Conservation (phyloP, 2,113 vertebrate genomes). For the Phalacrocorax carbo region DNA sequence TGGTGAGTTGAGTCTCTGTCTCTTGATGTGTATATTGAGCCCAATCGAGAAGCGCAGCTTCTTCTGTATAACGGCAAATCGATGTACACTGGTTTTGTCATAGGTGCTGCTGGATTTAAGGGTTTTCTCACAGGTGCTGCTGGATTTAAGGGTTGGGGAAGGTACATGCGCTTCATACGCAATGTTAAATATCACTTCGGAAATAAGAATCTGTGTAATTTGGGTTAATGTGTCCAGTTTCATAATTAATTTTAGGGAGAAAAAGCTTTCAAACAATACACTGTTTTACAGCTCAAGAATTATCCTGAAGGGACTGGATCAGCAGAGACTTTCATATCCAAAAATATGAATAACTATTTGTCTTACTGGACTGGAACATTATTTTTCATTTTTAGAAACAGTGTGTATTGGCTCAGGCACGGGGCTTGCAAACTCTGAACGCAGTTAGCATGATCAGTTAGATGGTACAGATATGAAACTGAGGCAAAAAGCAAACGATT, state of each 20-base stretch:
- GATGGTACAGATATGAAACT: not conserved
- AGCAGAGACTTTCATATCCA: not conserved
- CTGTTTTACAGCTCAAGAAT: not conserved
- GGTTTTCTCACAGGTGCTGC: not conserved
- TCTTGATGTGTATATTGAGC: not conserved
- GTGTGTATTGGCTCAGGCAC: not conserved
- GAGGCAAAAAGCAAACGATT: constrained; percentile 3
- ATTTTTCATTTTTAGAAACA: not conserved
- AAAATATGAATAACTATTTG: not conserved
- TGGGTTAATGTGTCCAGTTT: not conserved
- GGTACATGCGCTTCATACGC: not conserved
- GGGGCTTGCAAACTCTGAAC: not conserved
- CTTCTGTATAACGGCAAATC: not conserved
- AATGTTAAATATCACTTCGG: not conserved
- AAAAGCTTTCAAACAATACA: not conserved
- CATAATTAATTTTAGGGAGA: not conserved
- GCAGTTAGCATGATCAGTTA: not conserved
- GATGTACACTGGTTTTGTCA: not conserved
- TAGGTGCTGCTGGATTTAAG: not conserved
- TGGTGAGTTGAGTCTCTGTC: not conserved
- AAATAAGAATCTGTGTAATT: not conserved
- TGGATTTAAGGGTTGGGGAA: not conserved
- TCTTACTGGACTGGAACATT: not conserved
- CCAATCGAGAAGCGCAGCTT: not conserved
- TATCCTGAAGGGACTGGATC: not conserved